Conservation (phyloP, 2,888 invertebrate genomes). For the Amphimallon solstitiale region DNA sequence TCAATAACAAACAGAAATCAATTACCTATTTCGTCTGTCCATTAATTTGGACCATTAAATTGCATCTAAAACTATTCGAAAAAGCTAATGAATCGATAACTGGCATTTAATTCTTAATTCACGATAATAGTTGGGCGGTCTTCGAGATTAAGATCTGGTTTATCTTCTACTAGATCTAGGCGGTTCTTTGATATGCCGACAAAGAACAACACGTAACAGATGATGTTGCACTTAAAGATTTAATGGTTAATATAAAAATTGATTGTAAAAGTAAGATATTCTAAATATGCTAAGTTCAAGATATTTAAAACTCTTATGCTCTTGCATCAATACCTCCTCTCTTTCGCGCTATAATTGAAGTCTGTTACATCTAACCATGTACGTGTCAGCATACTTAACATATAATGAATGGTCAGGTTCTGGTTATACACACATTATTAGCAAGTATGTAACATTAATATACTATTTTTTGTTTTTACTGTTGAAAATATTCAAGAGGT, state of each 20-base stretch:
- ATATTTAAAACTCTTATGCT: too few species aligned
- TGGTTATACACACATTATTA: too few species aligned
- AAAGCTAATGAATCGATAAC: constrained; percentile 18
- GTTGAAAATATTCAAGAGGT: too few species aligned
- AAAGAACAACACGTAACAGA: not conserved
- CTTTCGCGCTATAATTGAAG: too few species aligned
- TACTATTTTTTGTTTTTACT: too few species aligned
- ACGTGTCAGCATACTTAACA: too few species aligned
- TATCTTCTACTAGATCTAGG: constrained; percentile 24
- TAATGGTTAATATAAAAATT: constrained; percentile 7
- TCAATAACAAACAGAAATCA: constrained; percentile 17
- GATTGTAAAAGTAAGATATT: too few species aligned
- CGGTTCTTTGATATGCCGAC: constrained; percentile 23
- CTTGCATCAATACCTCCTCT: too few species aligned
- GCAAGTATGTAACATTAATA: too few species aligned
- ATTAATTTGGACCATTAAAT: constrained; percentile 16
- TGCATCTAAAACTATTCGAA: constrained; percentile 1
- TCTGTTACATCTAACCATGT: too few species aligned
- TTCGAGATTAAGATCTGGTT: constrained; percentile 16
- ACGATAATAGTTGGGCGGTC: constrained; percentile 30
- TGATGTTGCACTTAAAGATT: not conserved
- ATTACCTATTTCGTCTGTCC: constrained; percentile 9
- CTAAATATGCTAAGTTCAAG: too few species aligned
- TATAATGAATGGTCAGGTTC: too few species aligned
- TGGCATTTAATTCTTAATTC: constrained; percentile 16